Percentiles rank a stretch among this genome's conserved stretches.
Conservation (phyloP, 2,888 invertebrate species). For the Sphaerophoria rueppellii region DNA sequence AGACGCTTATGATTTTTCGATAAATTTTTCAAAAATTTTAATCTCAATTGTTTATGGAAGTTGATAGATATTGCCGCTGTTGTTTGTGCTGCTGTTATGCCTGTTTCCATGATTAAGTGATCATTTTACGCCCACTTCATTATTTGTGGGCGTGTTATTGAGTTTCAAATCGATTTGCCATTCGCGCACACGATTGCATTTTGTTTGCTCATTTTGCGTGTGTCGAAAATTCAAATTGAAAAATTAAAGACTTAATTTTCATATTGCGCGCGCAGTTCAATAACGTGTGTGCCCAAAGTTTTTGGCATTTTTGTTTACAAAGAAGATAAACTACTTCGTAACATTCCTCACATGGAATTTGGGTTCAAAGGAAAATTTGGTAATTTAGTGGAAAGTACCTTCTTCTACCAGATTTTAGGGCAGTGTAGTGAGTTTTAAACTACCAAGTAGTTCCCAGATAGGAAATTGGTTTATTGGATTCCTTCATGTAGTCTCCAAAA, state of each 20-base stretch:
- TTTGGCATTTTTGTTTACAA: slow-evolving; percentile 3
- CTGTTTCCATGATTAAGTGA: slow-evolving; percentile 65
- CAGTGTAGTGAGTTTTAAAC: slow-evolving; percentile 9
- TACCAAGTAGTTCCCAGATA: not conserved
- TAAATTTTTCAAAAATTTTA: slow-evolving; percentile 51
- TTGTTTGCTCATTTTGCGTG: slow-evolving; percentile 51
- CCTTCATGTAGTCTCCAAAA: slow-evolving; percentile 32
- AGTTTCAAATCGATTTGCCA: slow-evolving; percentile 51
- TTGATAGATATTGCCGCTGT: slow-evolving; percentile 32
- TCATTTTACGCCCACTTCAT: slow-evolving; percentile 65
- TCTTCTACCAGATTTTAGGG: not conserved
- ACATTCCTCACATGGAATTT: slow-evolving; percentile 2
- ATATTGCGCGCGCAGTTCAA: not conserved
- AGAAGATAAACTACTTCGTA: slow-evolving; percentile 14
- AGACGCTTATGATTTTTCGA: slow-evolving; percentile 63
- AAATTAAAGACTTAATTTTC: not conserved
- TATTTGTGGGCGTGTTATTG: slow-evolving; percentile 55
- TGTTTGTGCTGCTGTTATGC: slow-evolving; percentile 42
- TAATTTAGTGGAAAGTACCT: slow-evolving; percentile 34
- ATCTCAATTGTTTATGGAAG: slow-evolving; percentile 54
- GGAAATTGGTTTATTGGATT: slow-evolving; percentile 27
- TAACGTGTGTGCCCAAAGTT: not conserved
- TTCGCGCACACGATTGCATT: slow-evolving; percentile 17
- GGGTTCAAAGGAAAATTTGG: slow-evolving; percentile 19
- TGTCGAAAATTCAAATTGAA: slow-evolving; percentile 14